Evolutionary conservation across 53 echinoderm and acorn worm species (phyloP).

Genomic region (Glandiceps talaboti): DNA sequence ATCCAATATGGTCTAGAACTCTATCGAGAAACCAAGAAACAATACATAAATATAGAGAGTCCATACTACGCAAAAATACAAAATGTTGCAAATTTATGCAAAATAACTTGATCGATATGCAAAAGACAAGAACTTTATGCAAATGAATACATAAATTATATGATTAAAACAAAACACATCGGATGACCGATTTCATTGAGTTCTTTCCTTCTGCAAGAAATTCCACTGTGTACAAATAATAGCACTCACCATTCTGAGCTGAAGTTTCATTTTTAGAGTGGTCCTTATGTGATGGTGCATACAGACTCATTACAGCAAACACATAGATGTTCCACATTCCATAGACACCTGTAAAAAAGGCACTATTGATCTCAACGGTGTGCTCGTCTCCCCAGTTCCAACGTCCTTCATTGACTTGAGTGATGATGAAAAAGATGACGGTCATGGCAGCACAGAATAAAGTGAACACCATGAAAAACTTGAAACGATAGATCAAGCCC

Average conservation of each 20-base stretch:
- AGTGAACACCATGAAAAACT: conserved; percentile 97
- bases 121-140: no score
- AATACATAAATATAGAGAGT: no score
- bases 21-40: no score
- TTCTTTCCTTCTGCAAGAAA: no score
- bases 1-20: no score
- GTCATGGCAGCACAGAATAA: conserved; percentile 75
- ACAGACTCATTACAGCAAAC: conserved; percentile 74
- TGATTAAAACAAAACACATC: no score
- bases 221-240: no score
- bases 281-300: conserved; percentile 90
- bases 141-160: no score
- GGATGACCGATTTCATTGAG: no score
- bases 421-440: conserved; percentile 87
- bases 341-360: conserved; percentile 95
- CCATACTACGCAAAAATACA: no score
- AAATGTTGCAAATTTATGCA: no score
- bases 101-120: no score
- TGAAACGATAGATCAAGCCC: conserved; percentile 94
- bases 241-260: conserved; percentile 31
- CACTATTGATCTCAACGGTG: conserved; percentile 76
- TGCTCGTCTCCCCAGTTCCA: conserved; percentile 54
- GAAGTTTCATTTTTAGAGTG: conserved; percentile 6
- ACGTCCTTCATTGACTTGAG: conserved; percentile 79
- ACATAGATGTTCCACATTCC: conserved; percentile 99